phyloP scores from a whole-genome alignment of 2,113 vertebrate genomes.

The Hoplias malabaricus region DNA sequence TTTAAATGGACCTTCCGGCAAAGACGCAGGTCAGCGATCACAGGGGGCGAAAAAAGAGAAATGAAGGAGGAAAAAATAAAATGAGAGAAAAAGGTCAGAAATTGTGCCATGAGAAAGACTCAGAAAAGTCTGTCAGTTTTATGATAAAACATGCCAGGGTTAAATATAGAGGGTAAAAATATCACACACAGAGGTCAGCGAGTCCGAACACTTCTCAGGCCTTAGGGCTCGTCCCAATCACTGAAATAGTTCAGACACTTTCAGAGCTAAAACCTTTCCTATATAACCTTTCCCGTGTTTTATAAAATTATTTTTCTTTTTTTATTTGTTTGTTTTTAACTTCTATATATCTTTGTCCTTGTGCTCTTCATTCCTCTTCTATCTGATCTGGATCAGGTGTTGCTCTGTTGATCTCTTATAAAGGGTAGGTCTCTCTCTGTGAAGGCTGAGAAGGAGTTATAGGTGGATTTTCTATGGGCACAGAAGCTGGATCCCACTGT shows the following conservation, averaged over 20 bases:
- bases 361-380: neutral
- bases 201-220: slow-evolving; percentile 15
- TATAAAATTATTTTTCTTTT: slow-evolving; percentile 28
- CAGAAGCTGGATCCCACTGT: no score
- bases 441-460: no score
- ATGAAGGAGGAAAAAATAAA: neutral
- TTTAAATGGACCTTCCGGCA: slow-evolving; percentile 38
- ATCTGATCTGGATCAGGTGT: slow-evolving; percentile 5
- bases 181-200: slow-evolving; percentile 59
- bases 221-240: slow-evolving; percentile 43
- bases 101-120: neutral
- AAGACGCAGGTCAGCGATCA: slow-evolving; percentile 27
- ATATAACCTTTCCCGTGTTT: no score
- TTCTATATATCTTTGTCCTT: slow-evolving; percentile 9
- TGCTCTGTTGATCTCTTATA: no score
- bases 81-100: slow-evolving; percentile 2
- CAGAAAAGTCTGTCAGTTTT: slow-evolving; percentile 20
- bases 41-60: neutral
- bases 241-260: slow-evolving; percentile 43
- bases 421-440: no score
- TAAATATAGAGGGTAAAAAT: slow-evolving; percentile 57
- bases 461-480: no score
- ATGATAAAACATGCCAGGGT: slow-evolving; percentile 17
- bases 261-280: slow-evolving; percentile 40
- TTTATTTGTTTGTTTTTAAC: neutral